Conservation (phyloP, 2,113 vertebrate species). For the Cyanocitta stelleri region DNA sequence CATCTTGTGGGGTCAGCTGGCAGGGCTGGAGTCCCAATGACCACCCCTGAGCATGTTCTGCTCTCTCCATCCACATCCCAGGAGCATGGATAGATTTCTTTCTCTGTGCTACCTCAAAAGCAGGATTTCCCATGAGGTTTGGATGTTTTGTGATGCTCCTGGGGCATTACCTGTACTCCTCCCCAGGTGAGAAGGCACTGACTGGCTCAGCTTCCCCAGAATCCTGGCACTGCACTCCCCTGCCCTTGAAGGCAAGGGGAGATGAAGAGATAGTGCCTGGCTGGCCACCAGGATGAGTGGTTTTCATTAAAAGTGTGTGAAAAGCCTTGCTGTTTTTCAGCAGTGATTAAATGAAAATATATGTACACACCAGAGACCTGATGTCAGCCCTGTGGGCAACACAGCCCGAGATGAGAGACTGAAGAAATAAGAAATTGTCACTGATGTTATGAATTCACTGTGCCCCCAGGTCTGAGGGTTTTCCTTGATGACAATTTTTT, state of each 20-base stretch:
- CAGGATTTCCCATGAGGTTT: rapidly evolving
- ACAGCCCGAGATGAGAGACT: neutral
- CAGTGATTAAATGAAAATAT: neutral
- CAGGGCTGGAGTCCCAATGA: neutral
- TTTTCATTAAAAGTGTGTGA: neutral
- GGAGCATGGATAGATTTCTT: rapidly evolving
- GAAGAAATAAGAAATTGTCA: neutral
- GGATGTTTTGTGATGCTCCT: neutral
- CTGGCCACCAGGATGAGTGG: neutral
- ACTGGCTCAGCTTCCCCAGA: neutral
- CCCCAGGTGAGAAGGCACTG: neutral
- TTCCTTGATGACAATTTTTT: neutral
- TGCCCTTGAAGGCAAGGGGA: neutral
- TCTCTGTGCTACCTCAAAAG: neutral
- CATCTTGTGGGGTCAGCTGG: too few relatives aligned
- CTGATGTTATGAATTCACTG: neutral
- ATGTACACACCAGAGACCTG: neutral
- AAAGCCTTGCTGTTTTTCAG: neutral
- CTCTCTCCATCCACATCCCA: neutral
- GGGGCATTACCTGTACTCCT: rapidly evolving
- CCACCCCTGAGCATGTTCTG: rapidly evolving
- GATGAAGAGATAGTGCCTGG: neutral
- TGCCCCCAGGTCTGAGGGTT: neutral
- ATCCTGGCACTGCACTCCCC: neutral
- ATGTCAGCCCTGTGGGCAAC: slow-evolving; percentile 3